phyloP scores from a whole-genome alignment of 2,888 invertebrate genomes.

The Cephus runcator region DNA sequence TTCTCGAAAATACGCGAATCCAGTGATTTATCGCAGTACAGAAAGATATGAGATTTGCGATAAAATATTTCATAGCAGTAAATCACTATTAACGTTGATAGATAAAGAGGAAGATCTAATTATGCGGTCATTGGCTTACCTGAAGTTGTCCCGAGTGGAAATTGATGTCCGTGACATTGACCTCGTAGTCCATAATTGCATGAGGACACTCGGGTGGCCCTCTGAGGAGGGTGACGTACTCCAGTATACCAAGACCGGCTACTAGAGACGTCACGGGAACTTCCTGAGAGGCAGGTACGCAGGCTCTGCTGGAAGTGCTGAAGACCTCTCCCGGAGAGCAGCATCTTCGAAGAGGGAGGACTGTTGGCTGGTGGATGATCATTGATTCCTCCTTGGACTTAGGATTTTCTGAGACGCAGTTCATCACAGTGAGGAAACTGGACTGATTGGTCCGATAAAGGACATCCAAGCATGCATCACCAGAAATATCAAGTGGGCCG shows the following conservation, averaged over 20 bases:
- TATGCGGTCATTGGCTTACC: not conserved
- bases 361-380: not conserved
- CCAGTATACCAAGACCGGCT: not conserved
- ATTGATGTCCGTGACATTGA: conserved; percentile 20
- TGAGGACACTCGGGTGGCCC: conserved; percentile 32
- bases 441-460: not conserved
- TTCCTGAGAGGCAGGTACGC: conserved; percentile 9
- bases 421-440: not conserved
- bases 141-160: conserved; percentile 3
- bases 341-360: conserved; percentile 24
- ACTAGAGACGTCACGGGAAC: conserved; percentile 9
- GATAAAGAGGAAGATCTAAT: not conserved
- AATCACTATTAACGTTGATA: not conserved
- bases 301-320: conserved; percentile 7
- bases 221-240: conserved; percentile 10
- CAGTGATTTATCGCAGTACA: no score
- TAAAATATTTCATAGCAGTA: not conserved
- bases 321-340: conserved; percentile 37
- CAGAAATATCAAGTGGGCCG: not conserved
- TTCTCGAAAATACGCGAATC: no score
- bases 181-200: conserved; percentile 40
- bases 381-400: not conserved
- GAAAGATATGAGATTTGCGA: not conserved
- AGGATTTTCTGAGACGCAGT: not conserved
- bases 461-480: conserved; percentile 10